phyloP scores from a whole-genome alignment of 2,888 invertebrate species.

The Geotrupes spiniger region DNA sequence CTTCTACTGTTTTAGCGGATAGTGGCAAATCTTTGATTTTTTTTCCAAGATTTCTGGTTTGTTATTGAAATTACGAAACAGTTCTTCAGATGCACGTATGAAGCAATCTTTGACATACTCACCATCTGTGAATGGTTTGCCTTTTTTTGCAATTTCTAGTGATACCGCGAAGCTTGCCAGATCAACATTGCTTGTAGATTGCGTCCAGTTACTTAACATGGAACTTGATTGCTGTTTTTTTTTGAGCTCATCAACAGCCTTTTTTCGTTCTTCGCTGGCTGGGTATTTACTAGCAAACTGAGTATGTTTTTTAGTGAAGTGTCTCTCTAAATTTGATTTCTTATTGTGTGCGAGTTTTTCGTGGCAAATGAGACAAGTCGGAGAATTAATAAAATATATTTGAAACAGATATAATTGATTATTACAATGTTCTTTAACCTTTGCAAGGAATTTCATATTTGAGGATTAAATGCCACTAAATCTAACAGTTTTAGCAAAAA shows the following conservation, averaged over 20 bases:
- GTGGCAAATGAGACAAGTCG: conserved; percentile 22
- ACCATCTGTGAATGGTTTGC: conserved; percentile 10
- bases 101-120: conserved; percentile 5
- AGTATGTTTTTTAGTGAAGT: conserved; percentile 23
- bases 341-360: too few species aligned
- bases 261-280: conserved; percentile 14
- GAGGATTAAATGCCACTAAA: too few species aligned
- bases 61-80: conserved; percentile 38
- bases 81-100: conserved; percentile 29
- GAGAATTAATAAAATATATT: too few species aligned
- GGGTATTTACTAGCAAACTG: conserved; percentile 20
- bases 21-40: conserved; percentile 29
- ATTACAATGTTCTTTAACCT: too few species aligned
- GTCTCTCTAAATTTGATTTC: conserved; percentile 23
- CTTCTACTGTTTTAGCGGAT: conserved; percentile 32
- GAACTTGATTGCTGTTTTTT: conserved; percentile 29
- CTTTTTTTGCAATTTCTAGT: conserved; percentile 11
- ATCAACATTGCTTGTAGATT: conserved; percentile 26
- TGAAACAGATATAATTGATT: too few species aligned
- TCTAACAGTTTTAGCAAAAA: too few species aligned
- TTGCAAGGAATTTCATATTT: too few species aligned
- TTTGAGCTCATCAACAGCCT: conserved; percentile 23
- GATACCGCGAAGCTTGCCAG: conserved; percentile 13
- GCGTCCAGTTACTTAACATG: conserved; percentile 28
- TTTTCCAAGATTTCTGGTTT: conserved; percentile 31